Evolutionary conservation across 2,113 vertebrate species (phyloP).

Genomic region (Chaetops frenatus): DNA sequence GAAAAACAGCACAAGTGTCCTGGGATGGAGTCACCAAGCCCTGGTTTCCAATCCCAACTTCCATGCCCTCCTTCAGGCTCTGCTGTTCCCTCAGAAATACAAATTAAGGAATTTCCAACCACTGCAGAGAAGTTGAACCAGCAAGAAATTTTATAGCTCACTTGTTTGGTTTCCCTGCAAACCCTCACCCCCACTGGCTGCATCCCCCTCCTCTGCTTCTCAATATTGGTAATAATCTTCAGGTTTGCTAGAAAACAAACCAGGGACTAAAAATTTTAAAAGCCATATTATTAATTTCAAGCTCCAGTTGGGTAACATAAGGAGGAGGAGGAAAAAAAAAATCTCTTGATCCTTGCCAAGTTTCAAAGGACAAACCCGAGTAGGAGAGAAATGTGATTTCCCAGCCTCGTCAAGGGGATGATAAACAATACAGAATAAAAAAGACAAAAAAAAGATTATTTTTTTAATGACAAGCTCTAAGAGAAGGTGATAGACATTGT

Average conservation of each 20-base stretch:
- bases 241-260: constrained; percentile 51
- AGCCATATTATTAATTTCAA: neutral
- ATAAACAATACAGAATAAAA: constrained; percentile 32
- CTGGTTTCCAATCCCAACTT: neutral
- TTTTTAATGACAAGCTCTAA: constrained; percentile 10
- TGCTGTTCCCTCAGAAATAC: neutral
- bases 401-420: constrained; percentile 46
- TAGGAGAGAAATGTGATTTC: constrained; percentile 45
- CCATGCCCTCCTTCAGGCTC: neutral
- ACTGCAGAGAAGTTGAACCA: neutral
- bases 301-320: constrained; percentile 44
- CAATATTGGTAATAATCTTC: neutral
- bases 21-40: neutral
- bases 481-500: constrained; percentile 48
- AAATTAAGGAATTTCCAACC: neutral
- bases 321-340: neutral
- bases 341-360: neutral
- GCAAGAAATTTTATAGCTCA: neutral
- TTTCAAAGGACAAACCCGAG: constrained; percentile 57
- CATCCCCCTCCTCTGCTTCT: neutral
- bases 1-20: neutral
- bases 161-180: neutral
- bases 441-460: neutral
- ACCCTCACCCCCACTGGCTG: neutral
- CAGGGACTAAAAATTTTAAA: neutral